Evolutionary conservation across 2,113 vertebrate genomes (phyloP).

Genomic region (Pristiophorus japonicus): DNA sequence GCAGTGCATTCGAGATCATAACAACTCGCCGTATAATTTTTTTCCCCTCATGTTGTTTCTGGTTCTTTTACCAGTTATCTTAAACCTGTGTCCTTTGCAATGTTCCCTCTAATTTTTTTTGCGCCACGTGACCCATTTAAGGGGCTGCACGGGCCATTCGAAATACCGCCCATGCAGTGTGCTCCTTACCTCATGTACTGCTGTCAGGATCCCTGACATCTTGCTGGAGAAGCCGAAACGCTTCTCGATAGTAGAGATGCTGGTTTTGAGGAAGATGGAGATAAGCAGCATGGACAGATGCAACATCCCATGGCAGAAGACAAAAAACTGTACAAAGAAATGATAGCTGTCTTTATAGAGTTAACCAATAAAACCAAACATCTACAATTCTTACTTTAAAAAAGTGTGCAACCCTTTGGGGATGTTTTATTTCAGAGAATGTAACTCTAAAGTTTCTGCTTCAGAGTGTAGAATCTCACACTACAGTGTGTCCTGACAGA

Average conservation of each 20-base stretch:
- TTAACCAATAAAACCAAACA: background rate
- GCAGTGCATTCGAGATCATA: no score
- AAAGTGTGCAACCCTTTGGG: background rate
- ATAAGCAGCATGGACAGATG: background rate
- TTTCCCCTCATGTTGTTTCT: no score
- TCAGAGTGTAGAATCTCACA: background rate
- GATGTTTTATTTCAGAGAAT: background rate
- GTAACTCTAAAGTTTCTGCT: background rate
- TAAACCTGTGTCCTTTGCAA: no score
- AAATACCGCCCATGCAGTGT: background rate
- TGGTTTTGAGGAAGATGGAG: background rate
- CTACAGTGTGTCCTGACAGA: background rate
- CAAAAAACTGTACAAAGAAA: background rate
- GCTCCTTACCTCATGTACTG: background rate
- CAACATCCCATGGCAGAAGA: background rate
- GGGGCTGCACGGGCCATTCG: no score
- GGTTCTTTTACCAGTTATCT: no score
- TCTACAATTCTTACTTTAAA: background rate
- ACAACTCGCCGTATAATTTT: no score
- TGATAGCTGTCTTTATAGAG: background rate
- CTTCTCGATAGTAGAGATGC: background rate
- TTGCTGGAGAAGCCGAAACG: background rate
- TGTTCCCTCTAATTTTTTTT: no score
- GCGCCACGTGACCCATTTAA: no score
- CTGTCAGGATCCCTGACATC: background rate